Evolutionary conservation across 2,113 vertebrate species (phyloP), one percentile per base, ranked within the genome.

Genomic region (Leucopsar rothschildi): DNA sequence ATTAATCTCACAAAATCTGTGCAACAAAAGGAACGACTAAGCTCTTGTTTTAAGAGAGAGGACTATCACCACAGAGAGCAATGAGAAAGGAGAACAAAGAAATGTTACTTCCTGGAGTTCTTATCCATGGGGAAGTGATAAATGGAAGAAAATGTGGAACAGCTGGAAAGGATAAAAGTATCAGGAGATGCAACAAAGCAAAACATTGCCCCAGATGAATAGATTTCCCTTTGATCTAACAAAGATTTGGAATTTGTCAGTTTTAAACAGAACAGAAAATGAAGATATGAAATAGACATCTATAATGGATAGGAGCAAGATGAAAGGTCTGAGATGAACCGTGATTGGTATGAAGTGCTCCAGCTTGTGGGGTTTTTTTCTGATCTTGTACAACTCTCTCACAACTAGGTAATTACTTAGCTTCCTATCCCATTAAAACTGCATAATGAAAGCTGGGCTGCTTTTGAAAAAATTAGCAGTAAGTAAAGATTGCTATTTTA

Each of bases 171-270:
- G 35, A 75, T 42, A 79, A 73, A 91, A 94, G 68, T 75, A 82
- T 21, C 84, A 94, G 47, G 79, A 93, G 59, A 86, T 39, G 68
- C 22, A 93, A 92, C 64, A 92, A 90, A 88, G 52, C 44, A 75
- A 81, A 92, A 78, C 28, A 60, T 49, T 56, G 29, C 25, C 68
- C 68, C 40, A 53, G 68, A 78, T 83, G 82, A 94, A 68, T 1
- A 81, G 31, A 44, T 24, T 86, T 95, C 44, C 31, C 69, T 96
- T 94, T 94, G 76, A 92, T 96, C 52, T 78, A 73, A 73, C 28
- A 57, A 70, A 78, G 27, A 79, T 52, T 39, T 79, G 35, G 87
- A 90, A 78, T 75, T 28, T 52, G 37, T 81, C 82, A 80, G 22
- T 86, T 88, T 91, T 80, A 89, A 92, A 77, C n/a, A 76, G 65